Conservation (phyloP, 2,113 vertebrate genomes). For the Conger conger region DNA sequence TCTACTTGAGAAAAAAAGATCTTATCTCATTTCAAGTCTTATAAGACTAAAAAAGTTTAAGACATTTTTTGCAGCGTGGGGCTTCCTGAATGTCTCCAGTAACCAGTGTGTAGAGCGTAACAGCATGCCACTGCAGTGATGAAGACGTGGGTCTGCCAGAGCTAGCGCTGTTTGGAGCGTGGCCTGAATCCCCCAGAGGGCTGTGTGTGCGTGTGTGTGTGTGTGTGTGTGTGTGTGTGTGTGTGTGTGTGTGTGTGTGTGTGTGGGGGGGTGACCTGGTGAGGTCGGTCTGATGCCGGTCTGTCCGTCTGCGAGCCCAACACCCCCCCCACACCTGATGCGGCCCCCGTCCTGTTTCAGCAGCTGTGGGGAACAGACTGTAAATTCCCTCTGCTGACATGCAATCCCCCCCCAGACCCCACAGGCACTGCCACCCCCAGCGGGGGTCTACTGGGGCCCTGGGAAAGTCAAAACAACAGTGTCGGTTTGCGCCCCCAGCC, state of each 20-base stretch:
- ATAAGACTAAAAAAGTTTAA: too few species aligned
- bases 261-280: neutral
- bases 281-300: constrained; percentile 2
- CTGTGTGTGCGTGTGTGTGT: too few species aligned
- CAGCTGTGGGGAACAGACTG: constrained; percentile 43
- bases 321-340: constrained; percentile 44
- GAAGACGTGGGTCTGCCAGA: neutral
- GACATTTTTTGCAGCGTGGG: too few species aligned
- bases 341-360: constrained; percentile 45
- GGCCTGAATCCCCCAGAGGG: neutral
- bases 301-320: neutral
- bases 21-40: too few species aligned
- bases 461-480: constrained; percentile 15
- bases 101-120: constrained; percentile 11
- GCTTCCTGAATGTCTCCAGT: neutral
- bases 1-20: too few species aligned
- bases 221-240: neutral
- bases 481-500: neutral
- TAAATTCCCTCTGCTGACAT: constrained; percentile 44
- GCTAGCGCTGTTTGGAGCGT: neutral
- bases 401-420: constrained; percentile 45
- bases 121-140: neutral
- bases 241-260: too few species aligned
- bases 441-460: neutral
- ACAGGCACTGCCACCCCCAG: constrained; percentile 21